Evolutionary conservation across 1,140 invertebrate genomes (phyloP), one percentile per base, ranked within the genome.

Genomic region (Popillia japonica): DNA sequence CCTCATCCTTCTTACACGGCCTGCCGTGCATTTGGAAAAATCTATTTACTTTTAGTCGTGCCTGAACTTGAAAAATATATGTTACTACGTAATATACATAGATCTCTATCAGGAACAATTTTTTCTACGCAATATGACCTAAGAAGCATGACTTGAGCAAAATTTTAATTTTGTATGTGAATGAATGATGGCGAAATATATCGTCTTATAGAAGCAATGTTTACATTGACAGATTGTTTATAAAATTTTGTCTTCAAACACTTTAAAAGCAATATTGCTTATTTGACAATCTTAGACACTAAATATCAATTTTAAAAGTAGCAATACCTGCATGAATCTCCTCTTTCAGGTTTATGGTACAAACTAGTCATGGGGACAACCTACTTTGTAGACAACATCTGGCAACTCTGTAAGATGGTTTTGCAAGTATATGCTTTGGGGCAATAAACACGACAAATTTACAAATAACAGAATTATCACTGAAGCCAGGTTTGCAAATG

Each of bases 21-120:
- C 48, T 17, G 48, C 6, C 11, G 14, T 68, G 10, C 61, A 10
- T 68, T 34, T 27, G 61, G 11, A 68, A 68, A 68, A 34, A 23
- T 27, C 61, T 23, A 68, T 68, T 14, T n/a, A n/a, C 44, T 48
- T 55, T 17, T 14, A 3, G 48, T 17, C 2, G 14, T 17, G 48
- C 22, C 61, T 34, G 61, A 68, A 68, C 61, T 68, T 68, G 61
- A 68, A 68, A 34, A 68, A 34, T 27, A 68, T 34, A 20, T 8
- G 7, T 17, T 22, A 22, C 14, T 17, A 17, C 6, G 14, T 7
- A 7, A 7, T 17, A 17, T n/a, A n/a, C n/a, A n/a, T n/a, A 55
- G 48, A 55, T 55, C 14, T 55, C 6, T 55, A 55, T 55, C 48
- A 3, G 14, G 17, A 55, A 55, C n/a, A 17, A n/a, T 55, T 3